These are phyloP conservation scores for Argya squamiceps DNA, from an alignment of 2,797 vertebrate species.

Conservation along the genomic window DNA sequence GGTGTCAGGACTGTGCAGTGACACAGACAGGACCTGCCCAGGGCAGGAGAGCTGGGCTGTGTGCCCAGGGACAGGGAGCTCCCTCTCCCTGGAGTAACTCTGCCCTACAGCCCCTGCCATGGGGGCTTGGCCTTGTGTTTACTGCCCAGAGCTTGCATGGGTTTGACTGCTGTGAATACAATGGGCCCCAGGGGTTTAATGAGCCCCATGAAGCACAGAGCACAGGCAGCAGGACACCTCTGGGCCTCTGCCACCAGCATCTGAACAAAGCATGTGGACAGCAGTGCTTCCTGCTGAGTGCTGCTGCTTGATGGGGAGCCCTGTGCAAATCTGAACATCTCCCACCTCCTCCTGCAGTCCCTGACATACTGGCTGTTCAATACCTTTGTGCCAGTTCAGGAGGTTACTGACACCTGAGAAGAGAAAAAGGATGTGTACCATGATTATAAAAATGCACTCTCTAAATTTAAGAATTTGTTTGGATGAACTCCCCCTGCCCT, in stretches of 20 bases:
- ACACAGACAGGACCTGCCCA: fast-evolving
- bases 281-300: fast-evolving
- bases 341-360: neutral
- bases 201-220: neutral
- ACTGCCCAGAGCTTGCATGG: fast-evolving
- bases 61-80: too few relatives aligned
- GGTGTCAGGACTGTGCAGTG: neutral
- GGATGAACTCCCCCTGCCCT: neutral
- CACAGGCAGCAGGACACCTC: neutral
- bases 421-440: fast-evolving
- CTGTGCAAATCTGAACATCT: neutral
- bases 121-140: fast-evolving
- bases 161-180: fast-evolving
- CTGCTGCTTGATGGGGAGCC: fast-evolving
- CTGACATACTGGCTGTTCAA: fast-evolving
- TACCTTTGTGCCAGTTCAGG: neutral
- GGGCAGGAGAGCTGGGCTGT: neutral
- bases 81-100: neutral
- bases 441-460: neutral
- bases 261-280: fast-evolving
- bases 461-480: neutral
- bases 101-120: fast-evolving
- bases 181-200: fast-evolving
- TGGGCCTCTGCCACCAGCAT: neutral
- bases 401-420: neutral